phyloP scores from a whole-genome alignment of 2,113 vertebrate species.

The Guaruba guarouba region DNA sequence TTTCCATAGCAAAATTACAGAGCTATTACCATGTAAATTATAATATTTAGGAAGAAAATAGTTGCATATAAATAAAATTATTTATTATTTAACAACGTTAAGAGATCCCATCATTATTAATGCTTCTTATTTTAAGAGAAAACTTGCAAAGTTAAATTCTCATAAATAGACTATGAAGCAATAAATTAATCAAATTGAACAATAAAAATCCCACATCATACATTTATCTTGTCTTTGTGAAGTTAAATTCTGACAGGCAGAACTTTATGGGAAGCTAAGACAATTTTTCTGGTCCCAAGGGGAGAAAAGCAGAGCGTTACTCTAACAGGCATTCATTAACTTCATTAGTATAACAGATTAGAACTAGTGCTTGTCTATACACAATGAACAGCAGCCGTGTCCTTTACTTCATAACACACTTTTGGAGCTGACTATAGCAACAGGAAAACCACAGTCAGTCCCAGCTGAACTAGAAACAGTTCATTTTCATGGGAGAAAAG shows the following conservation, averaged over 20 bases:
- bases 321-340: not conserved
- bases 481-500: constrained; percentile 2
- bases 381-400: not conserved
- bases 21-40: not conserved
- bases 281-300: not conserved
- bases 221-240: not conserved
- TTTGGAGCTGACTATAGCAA: not conserved
- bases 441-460: not conserved
- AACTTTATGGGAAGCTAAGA: not conserved
- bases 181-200: not conserved
- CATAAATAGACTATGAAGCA: not conserved
- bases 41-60: not conserved
- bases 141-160: not conserved
- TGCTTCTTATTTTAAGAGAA: not conserved
- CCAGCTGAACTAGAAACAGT: constrained; percentile 19
- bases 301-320: accelerated
- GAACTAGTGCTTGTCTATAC: not conserved
- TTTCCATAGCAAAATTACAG: not conserved
- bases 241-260: not conserved
- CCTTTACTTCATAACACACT: not conserved
- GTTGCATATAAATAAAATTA: not conserved
- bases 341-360: not conserved
- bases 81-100: not conserved
- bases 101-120: not conserved
- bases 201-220: not conserved